phyloP scores from a whole-genome alignment of 2,888 invertebrate species.

The Caenorhabditis afra region DNA sequence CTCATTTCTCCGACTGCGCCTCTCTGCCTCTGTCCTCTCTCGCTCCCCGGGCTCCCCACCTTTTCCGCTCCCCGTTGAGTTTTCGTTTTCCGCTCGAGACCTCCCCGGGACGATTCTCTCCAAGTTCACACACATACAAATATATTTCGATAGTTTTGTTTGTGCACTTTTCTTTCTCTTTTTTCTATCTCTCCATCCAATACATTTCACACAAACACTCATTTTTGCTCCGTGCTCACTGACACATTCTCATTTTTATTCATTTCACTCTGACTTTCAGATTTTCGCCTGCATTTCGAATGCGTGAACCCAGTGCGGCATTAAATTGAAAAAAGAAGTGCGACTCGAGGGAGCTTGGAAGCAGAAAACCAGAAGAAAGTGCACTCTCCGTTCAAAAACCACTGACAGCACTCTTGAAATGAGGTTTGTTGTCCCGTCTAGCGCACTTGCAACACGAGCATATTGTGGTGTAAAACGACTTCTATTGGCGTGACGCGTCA shows the following conservation, averaged over 20 bases:
- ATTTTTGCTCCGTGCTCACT: background rate
- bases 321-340: no score
- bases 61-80: background rate
- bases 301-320: conserved; percentile 20
- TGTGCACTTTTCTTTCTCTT: conserved; percentile 10
- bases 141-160: conserved; percentile 30
- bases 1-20: conserved; percentile 2
- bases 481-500: background rate
- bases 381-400: conserved; percentile 8
- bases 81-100: conserved; percentile 18
- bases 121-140: conserved; percentile 20
- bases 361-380: conserved; percentile 18
- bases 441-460: no score
- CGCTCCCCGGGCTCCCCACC: background rate
- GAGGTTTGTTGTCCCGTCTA: conserved; percentile 8
- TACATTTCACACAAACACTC: background rate
- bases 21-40: conserved; percentile 1
- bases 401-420: conserved; percentile 19
- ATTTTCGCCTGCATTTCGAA: conserved; percentile 44
- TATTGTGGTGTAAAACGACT: background rate
- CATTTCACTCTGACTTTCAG: conserved; percentile 9
- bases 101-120: conserved; percentile 3
- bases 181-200: background rate
- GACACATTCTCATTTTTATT: background rate
- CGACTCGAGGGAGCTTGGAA: background rate